A percentile compares a stretch with the other conserved stretches of the same genome.
phyloP scores from a whole-genome alignment of 1,140 invertebrate genomes.

The Antheraea mylitta region DNA sequence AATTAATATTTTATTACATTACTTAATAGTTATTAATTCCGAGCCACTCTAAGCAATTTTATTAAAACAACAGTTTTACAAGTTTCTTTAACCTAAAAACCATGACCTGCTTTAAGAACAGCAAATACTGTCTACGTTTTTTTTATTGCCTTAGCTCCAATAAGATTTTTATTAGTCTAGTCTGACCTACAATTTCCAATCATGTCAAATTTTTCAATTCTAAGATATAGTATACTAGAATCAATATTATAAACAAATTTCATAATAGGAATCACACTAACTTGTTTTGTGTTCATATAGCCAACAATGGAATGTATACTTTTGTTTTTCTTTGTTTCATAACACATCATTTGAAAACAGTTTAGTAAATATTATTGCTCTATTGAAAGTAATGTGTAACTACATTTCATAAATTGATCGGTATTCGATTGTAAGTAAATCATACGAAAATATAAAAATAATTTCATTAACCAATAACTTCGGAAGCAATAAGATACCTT shows the following conservation, averaged over 20 bases:
- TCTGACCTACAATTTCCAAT: background rate
- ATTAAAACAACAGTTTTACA: background rate
- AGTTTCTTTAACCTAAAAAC: background rate
- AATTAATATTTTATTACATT: too few species aligned
- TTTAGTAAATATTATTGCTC: background rate
- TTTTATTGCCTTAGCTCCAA: background rate
- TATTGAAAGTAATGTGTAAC: background rate
- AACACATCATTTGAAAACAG: background rate
- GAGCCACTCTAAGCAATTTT: background rate
- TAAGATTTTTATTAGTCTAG: background rate
- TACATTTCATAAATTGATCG: background rate
- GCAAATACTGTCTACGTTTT: background rate
- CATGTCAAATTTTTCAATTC: too few species aligned
- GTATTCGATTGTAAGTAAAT: background rate
- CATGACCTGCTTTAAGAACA: background rate
- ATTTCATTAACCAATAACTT: conserved; percentile 8
- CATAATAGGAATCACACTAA: background rate
- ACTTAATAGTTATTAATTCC: too few species aligned
- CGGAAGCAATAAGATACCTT: conserved; percentile 11
- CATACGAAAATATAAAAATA: background rate
- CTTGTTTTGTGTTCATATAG: background rate
- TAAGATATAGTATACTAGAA: background rate
- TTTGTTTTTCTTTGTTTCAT: background rate
- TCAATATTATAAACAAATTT: background rate
- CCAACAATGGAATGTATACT: background rate